A percentile compares a stretch with the other conserved stretches of the same genome.
These are phyloP conservation scores for Muscicapa striata DNA, from an alignment of 2,797 vertebrate species.

Conservation along the genomic window DNA sequence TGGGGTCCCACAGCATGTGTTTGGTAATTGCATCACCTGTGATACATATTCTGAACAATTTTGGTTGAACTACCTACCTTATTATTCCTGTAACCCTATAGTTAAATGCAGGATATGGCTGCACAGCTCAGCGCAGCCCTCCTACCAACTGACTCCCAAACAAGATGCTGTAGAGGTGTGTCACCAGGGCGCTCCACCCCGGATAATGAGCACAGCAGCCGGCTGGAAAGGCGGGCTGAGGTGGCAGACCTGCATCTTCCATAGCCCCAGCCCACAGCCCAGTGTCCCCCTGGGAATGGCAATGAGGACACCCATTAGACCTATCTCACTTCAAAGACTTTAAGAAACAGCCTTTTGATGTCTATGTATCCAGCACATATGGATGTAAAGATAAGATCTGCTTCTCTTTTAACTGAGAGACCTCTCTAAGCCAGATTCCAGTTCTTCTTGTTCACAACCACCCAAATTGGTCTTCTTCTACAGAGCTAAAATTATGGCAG, in stretches of 20 bases:
- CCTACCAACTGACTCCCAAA: constrained; percentile 22
- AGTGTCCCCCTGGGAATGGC: background rate
- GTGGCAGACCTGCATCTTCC: background rate
- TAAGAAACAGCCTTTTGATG: background rate
- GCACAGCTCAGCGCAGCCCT: background rate
- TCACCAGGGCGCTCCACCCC: background rate
- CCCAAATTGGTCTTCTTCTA: background rate
- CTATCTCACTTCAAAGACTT: background rate
- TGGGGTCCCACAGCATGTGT: background rate
- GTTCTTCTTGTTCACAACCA: background rate
- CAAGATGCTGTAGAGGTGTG: constrained; percentile 38
- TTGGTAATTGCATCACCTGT: background rate
- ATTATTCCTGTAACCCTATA: background rate
- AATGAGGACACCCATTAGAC: background rate
- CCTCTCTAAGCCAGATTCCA: background rate
- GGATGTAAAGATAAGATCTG: background rate
- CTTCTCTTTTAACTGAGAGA: background rate
- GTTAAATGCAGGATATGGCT: constrained; percentile 39
- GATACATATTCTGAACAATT: background rate
- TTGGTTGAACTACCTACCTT: background rate
- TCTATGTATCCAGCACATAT: background rate
- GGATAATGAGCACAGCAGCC: background rate
- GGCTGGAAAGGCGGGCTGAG: background rate
- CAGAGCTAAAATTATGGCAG: background rate
- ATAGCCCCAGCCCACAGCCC: background rate